Conservation (phyloP, 2,113 vertebrate genomes). For the Myotis davidii region DNA sequence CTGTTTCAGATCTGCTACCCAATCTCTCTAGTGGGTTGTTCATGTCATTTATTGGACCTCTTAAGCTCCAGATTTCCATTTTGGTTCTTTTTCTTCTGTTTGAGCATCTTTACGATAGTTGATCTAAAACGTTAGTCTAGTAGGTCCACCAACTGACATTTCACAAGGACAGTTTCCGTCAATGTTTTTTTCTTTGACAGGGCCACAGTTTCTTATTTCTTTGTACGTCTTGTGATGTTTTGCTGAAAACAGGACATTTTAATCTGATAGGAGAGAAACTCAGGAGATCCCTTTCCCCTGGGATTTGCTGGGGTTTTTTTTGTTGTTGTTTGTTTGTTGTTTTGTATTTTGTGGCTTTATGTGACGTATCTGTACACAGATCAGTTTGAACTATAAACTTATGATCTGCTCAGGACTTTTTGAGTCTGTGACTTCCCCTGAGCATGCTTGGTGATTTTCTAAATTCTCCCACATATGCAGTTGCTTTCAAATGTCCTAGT, state of each 20-base stretch:
- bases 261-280: neutral
- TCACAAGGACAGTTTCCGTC: neutral
- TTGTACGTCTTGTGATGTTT: neutral
- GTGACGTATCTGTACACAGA: neutral
- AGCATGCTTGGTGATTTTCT: neutral
- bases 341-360: neutral
- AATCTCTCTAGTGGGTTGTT: neutral
- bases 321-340: no score
- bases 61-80: neutral
- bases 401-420: neutral
- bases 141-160: neutral
- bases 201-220: neutral
- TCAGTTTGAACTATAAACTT: neutral
- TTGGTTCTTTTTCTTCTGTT: neutral
- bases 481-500: neutral
- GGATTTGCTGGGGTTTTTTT: neutral
- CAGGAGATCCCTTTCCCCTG: neutral
- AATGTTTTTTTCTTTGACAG: neutral
- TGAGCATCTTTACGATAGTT: neutral
- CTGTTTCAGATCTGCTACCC: neutral
- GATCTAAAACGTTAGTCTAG: neutral
- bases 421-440: neutral
- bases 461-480: neutral
- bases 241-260: neutral
- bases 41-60: neutral